Percentiles rank a stretch among this genome's conserved stretches.
phyloP scores from a whole-genome alignment of 23 tunicate species.

The Oikopleura vanhoeffeni region DNA sequence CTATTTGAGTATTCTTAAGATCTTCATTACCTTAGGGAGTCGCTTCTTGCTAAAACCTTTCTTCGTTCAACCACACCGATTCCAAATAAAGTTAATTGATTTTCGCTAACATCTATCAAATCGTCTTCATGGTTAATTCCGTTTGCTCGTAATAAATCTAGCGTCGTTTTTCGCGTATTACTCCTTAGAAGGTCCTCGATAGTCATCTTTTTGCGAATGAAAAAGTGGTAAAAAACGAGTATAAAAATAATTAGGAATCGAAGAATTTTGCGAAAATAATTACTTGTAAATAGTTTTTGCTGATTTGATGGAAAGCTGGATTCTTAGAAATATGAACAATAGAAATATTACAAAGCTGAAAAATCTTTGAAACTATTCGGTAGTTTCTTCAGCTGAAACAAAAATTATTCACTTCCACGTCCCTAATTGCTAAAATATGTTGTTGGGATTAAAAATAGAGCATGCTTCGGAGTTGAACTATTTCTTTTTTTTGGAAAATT shows the following conservation, averaged over 20 bases:
- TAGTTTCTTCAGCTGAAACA: too few species aligned
- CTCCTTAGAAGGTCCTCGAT: background rate
- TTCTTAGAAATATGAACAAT: too few species aligned
- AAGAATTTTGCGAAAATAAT: background rate
- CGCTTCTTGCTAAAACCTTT: background rate
- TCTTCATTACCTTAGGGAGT: background rate
- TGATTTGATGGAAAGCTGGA: background rate
- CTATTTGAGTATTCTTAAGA: too few species aligned
- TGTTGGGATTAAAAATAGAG: too few species aligned
- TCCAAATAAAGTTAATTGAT: background rate
- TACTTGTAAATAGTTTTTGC: background rate
- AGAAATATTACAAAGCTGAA: too few species aligned
- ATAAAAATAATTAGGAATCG: background rate
- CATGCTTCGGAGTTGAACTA: too few species aligned
- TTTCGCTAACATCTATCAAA: background rate
- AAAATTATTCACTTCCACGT: too few species aligned
- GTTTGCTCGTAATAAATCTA: background rate
- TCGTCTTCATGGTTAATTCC: background rate
- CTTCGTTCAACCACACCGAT: slow-evolving; percentile 1
- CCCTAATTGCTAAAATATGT: too few species aligned
- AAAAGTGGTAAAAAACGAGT: background rate
- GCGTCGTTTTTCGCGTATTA: slow-evolving; percentile 13
- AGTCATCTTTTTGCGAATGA: background rate
- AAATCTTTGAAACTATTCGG: too few species aligned
- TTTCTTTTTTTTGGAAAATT: too few species aligned